Conservation (phyloP, 2,113 vertebrate genomes). For the Cochlearius cochlearius region DNA sequence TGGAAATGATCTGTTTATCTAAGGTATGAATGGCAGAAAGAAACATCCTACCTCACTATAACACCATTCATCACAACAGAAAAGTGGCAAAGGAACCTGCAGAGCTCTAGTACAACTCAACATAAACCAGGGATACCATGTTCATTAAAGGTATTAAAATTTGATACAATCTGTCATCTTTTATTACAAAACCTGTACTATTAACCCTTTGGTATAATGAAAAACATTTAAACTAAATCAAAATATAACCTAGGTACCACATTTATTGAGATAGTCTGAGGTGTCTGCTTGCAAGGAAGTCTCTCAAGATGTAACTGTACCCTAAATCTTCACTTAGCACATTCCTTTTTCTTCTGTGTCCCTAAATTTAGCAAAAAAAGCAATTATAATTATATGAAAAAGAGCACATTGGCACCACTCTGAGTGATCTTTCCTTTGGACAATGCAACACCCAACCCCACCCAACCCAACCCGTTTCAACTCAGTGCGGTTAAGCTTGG, state of each 20-base stretch:
- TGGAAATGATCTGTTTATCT: not conserved
- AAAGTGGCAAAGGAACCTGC: not conserved
- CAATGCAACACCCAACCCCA: not conserved
- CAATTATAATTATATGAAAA: not conserved
- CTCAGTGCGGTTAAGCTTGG: not conserved
- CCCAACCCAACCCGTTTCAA: rapidly evolving
- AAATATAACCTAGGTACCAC: not conserved
- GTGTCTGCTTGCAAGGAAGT: not conserved
- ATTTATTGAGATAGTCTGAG: not conserved
- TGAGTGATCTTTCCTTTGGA: not conserved
- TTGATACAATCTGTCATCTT: not conserved
- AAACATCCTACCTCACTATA: not conserved
- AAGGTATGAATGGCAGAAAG: not conserved
- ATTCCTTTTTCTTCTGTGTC: not conserved
- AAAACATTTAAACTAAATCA: not conserved
- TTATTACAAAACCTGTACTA: not conserved
- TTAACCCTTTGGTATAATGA: not conserved
- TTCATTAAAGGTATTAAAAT: not conserved
- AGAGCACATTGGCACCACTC: not conserved
- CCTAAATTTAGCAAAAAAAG: not conserved
- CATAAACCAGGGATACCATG: not conserved
- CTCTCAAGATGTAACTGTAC: not conserved
- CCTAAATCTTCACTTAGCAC: not conserved
- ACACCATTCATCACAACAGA: not conserved
- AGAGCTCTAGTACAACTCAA: not conserved